Percentiles rank a stretch among this genome's conserved stretches.
Evolutionary conservation across 2,888 invertebrate species (phyloP).

Genomic region (Deroplatys truncata): DNA sequence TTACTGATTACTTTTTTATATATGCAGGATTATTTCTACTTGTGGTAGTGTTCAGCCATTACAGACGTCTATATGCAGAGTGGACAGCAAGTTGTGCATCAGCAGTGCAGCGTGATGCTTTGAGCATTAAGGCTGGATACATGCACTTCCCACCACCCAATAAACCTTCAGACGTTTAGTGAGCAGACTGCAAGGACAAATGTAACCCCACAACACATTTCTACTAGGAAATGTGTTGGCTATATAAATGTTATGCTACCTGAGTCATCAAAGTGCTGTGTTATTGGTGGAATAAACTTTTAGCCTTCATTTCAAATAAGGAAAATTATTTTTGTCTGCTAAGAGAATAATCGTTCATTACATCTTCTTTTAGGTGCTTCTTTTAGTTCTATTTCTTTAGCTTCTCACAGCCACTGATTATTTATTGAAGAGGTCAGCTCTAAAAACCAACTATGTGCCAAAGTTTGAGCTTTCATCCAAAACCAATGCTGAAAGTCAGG

Average conservation of each 20-base stretch:
- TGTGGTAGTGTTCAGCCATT: conserved; percentile 46
- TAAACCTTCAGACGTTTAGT: conserved; percentile 22
- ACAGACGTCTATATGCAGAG: conserved; percentile 40
- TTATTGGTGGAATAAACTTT: neutral
- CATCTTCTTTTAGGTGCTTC: too few species aligned
- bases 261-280: neutral
- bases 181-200: neutral
- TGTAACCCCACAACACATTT: neutral
- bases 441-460: too few species aligned
- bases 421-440: too few species aligned
- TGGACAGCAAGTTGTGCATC: conserved; percentile 29
- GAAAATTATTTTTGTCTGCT: too few species aligned
- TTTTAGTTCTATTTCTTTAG: too few species aligned
- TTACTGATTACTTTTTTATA: neutral
- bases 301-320: neutral
- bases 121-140: conserved; percentile 21
- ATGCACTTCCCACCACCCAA: conserved; percentile 13
- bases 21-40: conserved; percentile 41
- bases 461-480: too few species aligned
- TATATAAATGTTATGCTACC: neutral
- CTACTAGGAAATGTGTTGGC: neutral
- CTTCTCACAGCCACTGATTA: too few species aligned
- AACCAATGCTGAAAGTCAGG: too few species aligned
- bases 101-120: conserved; percentile 19
- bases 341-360: too few species aligned